Base-by-base conservation (phyloP, 1,140 invertebrate genomes). In the Eriosoma lanigerum region DNA sequence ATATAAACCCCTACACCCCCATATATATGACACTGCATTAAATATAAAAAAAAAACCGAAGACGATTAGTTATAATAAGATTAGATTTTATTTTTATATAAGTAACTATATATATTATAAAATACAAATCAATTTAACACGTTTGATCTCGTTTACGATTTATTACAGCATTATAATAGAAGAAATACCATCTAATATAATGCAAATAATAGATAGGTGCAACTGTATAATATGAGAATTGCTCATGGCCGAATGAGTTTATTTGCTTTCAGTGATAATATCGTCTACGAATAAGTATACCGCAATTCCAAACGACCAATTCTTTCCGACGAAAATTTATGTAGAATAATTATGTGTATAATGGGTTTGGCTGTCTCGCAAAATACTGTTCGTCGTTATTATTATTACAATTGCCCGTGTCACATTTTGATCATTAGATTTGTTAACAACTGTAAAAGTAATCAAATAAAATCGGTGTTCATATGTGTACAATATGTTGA, bases 181-280 rank as follows among this genome's bases (percentile, higher is more conserved):
- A 4, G 21, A 46, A 68, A 46, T n/a, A 32, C 38, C 17, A 68
- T 68, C n/a, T 46, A 46, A 68, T 68, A 46, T 21, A 68, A n/a
- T n/a, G n/a, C n/a, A n/a, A n/a, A n/a, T n/a, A n/a, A n/a, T n/a
- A n/a, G 38, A n/a, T n/a, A 68, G n/a, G n/a, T 44, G 38, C n/a
- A 9, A n/a, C 12, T 21, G 15, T 68, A 68, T 68, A 46, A n/a
- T n/a, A n/a, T n/a, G n/a, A n/a, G n/a, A 24, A 46, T 21, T 5
- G 64, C 64, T 68, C 21, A 15, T 6, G 38, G 64, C 38, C n/a
- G 13, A 68, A 68, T 21, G n/a, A 68, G 64, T 68, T 68, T 68
- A 68, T 68, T 68, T 68, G 44, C n/a, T 46, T 1, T 19, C 21
- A 0, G 29, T 19, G n/a, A 13, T 13, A 38, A 44, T 9, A 58